A percentile compares a stretch with the other conserved stretches of the same genome.
These are phyloP conservation scores for Ochlodes sylvanus DNA, from an alignment of 2,888 invertebrate species.

Conservation along the genomic window DNA sequence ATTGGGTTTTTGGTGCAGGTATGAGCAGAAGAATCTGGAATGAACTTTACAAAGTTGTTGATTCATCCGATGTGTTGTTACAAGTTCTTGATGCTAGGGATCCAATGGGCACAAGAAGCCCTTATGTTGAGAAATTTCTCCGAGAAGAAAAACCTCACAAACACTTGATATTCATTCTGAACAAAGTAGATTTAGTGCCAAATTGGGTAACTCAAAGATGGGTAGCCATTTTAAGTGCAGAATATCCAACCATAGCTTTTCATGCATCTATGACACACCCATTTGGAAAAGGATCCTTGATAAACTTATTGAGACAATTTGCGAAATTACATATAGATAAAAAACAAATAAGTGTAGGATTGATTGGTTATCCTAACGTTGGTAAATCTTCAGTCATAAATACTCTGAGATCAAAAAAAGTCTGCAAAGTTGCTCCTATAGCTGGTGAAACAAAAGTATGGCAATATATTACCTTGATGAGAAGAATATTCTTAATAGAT, in stretches of 20 bases:
- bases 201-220: slow-evolving; percentile 99
- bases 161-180: slow-evolving; percentile 97
- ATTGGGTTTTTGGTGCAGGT: slow-evolving; percentile 98
- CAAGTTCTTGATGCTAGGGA: slow-evolving; percentile 99
- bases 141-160: slow-evolving; percentile 98
- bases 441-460: slow-evolving; percentile 99
- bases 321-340: slow-evolving; percentile 97
- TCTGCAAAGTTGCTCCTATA: slow-evolving; percentile 99
- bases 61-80: slow-evolving; percentile 98
- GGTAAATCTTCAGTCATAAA: slow-evolving; percentile 99
- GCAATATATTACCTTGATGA: slow-evolving; percentile 99
- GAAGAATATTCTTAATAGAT: slow-evolving; percentile 97
- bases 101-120: slow-evolving; percentile 97
- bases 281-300: slow-evolving; percentile 98
- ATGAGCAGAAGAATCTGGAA: slow-evolving; percentile 99
- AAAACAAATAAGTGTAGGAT: slow-evolving; percentile 99
- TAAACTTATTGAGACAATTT: slow-evolving; percentile 97
- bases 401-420: slow-evolving; percentile 97
- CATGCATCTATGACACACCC: slow-evolving; percentile 99
- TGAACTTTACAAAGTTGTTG: slow-evolving; percentile 99
- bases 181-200: slow-evolving; percentile 98
- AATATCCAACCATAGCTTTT: slow-evolving; percentile 99
- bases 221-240: slow-evolving; percentile 96
- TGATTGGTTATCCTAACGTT: slow-evolving; percentile 99
- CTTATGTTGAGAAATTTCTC: slow-evolving; percentile 96